Percentiles rank a stretch among this genome's conserved stretches.
These are phyloP conservation scores for roundworm (Caenorhabditis elegans) DNA, from an alignment of 1,140 invertebrate species.

Conservation along the genomic window DNA sequence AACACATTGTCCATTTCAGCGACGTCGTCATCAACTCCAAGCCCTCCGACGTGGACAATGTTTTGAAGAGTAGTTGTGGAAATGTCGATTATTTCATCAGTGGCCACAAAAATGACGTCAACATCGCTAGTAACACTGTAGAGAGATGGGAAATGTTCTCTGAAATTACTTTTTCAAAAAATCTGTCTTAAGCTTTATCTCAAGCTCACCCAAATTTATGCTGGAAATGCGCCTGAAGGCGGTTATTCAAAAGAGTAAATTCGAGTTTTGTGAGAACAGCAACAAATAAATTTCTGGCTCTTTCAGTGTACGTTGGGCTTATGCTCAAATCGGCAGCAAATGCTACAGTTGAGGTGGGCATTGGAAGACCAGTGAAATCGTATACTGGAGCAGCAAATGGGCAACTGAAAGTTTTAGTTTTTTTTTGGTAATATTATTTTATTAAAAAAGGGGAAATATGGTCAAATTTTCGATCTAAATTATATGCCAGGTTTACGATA, in stretches of 20 bases:
- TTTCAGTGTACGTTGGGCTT: background rate
- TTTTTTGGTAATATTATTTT: too few relatives aligned
- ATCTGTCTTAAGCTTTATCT: background rate
- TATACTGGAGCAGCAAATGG: slow-evolving; percentile 35
- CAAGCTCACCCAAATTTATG: slow-evolving; percentile 39
- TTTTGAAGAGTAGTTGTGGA: slow-evolving; percentile 40
- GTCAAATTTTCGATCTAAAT: too few relatives aligned
- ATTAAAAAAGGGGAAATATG: too few relatives aligned
- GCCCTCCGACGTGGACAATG: slow-evolving; percentile 42
- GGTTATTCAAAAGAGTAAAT: background rate
- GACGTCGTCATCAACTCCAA: slow-evolving; percentile 36
- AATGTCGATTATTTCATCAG: slow-evolving; percentile 45
- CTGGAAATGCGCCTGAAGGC: background rate
- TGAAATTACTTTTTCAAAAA: background rate
- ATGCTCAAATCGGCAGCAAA: background rate
- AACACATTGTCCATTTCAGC: slow-evolving; percentile 1
- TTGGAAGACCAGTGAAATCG: slow-evolving; percentile 20
- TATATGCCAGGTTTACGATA: too few relatives aligned
- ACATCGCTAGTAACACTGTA: slow-evolving; percentile 20
- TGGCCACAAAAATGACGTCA: slow-evolving; percentile 40
- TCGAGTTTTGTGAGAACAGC: background rate
- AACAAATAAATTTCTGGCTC: background rate
- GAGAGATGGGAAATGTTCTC: slow-evolving; percentile 37
- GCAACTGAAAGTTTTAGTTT: slow-evolving; percentile 18
- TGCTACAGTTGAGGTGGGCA: background rate